Evolutionary conservation across 2,888 invertebrate genomes (phyloP).

Genomic region (Gari tellinella): DNA sequence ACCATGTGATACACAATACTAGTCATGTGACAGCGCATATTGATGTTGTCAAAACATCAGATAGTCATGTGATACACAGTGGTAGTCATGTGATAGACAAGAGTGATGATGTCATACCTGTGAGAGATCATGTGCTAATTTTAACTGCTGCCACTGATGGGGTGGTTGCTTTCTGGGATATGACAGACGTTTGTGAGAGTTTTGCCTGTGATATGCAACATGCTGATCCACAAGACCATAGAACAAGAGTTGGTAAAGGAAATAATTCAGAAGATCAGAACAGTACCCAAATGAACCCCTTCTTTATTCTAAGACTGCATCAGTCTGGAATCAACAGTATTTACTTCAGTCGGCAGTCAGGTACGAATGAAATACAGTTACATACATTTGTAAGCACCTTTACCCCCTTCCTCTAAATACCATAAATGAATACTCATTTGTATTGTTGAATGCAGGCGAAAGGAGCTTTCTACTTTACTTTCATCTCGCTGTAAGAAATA

Average conservation of each 20-base stretch:
- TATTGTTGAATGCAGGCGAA: too few species aligned
- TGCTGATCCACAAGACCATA: not conserved
- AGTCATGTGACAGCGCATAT: constrained; percentile 73
- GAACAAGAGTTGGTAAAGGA: not conserved
- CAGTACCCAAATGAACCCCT: constrained; percentile 7
- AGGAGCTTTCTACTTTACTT: too few species aligned
- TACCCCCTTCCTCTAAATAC: too few species aligned
- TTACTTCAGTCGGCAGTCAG: constrained; percentile 84
- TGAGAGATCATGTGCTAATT: constrained; percentile 75
- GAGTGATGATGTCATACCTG: constrained; percentile 4
- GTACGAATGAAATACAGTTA: constrained; percentile 41
- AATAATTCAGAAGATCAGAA: too few species aligned
- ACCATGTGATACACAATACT: constrained; percentile 1
- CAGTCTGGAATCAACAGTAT: constrained; percentile 92
- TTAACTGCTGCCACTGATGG: constrained; percentile 91
- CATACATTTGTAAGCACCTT: too few species aligned
- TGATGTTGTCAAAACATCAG: too few species aligned
- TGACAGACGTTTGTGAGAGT: constrained; percentile 77
- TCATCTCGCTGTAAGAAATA: too few species aligned
- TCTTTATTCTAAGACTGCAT: constrained; percentile 84
- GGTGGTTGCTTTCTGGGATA: constrained; percentile 88
- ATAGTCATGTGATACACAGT: too few species aligned
- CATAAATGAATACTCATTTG: too few species aligned
- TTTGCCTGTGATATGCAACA: constrained; percentile 12
- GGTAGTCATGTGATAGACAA: too few species aligned